Base-by-base conservation (phyloP, 2,113 vertebrate genomes). In the Pseudorasbora parva region DNA sequence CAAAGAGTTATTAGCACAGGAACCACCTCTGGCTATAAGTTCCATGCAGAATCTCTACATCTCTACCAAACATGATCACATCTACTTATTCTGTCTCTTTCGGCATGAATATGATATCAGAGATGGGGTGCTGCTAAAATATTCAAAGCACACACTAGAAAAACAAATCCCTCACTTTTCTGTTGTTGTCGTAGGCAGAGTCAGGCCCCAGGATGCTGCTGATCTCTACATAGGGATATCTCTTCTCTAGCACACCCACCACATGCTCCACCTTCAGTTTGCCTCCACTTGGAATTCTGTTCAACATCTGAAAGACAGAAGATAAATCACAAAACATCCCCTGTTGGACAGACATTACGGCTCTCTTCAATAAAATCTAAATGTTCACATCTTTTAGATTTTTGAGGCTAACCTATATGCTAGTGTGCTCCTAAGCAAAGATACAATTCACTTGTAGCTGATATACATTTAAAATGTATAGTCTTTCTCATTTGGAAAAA, bases 151-250 rank as follows among this genome's bases (percentile, higher is more conserved):
- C 30, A 27, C 51, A 49, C 2, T 43, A 57, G 41, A 4, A 30
- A 2, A n/a, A 69, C 14, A 43, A 66, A 27, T 43, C 12, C 15
- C 85, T 93, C 93, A 98, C 98, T 96, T 98, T 97, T 59, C 97
- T 95, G 91, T 96, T 97, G 87, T 91, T 95, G 92, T 99, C 98
- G 15, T 98, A 99, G 77, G 88, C 94, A 87, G 97, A 98, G 90
- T 98, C 97, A 0, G 94, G 91, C 66, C 96, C 97, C 83, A 99
- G 93, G 88, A 99, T 88, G 83, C 96, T 99, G 89, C 86, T 95
- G 86, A 98, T 89, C 93, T 98, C 97, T 3, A 98, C 94, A 0
- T 98, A 98, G 0, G 97, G 96, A 85, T 97, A 99, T 81, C 94
- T 95, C 90, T 98, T 97, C 92, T 98, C 94, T 84, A 99, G 91